phyloP scores from a whole-genome alignment of 2,888 invertebrate genomes.

The Mechanitis mazaeus region DNA sequence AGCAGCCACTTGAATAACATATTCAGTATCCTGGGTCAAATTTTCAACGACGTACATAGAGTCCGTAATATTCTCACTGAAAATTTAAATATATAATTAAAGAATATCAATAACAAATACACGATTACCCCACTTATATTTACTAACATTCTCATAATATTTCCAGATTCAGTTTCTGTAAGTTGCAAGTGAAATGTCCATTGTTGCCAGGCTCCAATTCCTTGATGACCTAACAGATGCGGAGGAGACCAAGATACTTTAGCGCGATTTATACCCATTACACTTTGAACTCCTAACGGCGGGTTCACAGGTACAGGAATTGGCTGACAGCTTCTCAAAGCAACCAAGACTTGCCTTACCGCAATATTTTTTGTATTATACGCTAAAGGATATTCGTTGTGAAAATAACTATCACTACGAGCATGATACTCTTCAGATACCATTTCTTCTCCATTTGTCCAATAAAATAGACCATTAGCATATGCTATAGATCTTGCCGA shows the following conservation, averaged over 20 bases:
- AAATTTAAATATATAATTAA: constrained; percentile 27
- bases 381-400: constrained; percentile 82
- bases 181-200: constrained; percentile 88
- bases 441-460: constrained; percentile 88
- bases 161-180: constrained; percentile 66
- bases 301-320: constrained; percentile 86
- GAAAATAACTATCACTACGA: constrained; percentile 82
- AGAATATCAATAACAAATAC: neutral
- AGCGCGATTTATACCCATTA: constrained; percentile 85
- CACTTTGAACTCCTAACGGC: constrained; percentile 86
- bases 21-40: constrained; percentile 84
- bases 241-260: constrained; percentile 90
- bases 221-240: constrained; percentile 84
- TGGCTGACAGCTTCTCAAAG: constrained; percentile 85
- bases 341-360: constrained; percentile 65
- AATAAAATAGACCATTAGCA: constrained; percentile 87
- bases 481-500: constrained; percentile 85
- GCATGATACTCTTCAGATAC: constrained; percentile 87
- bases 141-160: constrained; percentile 55
- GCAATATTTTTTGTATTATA: constrained; percentile 58
- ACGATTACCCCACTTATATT: neutral
- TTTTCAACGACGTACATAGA: constrained; percentile 81
- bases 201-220: constrained; percentile 80
- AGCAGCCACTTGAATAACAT: constrained; percentile 87
- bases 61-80: constrained; percentile 72